Evolutionary conservation across 35 echinoderm and acorn worm species (phyloP), one percentile per base, ranked within the genome.

Genomic region (Heliocidaris tuberculata): DNA sequence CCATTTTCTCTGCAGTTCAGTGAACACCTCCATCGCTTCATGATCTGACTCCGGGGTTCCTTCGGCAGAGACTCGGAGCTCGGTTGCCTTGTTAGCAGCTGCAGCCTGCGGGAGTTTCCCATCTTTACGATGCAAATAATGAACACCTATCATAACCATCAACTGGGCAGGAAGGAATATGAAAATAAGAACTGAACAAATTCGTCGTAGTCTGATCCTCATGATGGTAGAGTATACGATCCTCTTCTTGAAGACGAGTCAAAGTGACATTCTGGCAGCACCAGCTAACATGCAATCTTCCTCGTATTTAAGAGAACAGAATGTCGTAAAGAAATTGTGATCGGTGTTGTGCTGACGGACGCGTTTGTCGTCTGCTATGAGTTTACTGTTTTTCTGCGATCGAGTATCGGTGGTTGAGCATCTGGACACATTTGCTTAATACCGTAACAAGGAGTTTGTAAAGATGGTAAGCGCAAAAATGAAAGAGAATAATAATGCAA

Each of bases 71-170:
- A 56, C 15, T 56, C 15, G 10, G 52, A 13, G 52, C 52, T 10
- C 52, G 52, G 52, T 56, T 56, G 52, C 52, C 65, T 78, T 78
- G 27, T 78, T n/a, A 21, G 65, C 65, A n/a, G 65, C 60, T 70
- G 60, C 65, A n/a, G 65, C 65, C 27, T 5, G 65, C 27, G 65
- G 65, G 2, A 89, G 31, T 9, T 31, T 32, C 31, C 13, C 87
- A 19, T 89, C 87, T 89, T 42, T 89, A 48, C 87, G 87, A 42
- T 32, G 16, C 13, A 48, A 31, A 48, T 47, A 89, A 89, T 89
- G 87, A 89, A 89, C 87, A 47, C 87, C 87, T 10, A 89, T 27
- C 31, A 89, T 89, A 13, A 89, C 47, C 87, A 89, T 89, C 87
- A 89, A 13, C 87, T 89, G 87, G 15, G 47, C 87, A 11, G 87